phyloP scores from a whole-genome alignment of 2,888 invertebrate species.

The Meiosimyza decipiens region DNA sequence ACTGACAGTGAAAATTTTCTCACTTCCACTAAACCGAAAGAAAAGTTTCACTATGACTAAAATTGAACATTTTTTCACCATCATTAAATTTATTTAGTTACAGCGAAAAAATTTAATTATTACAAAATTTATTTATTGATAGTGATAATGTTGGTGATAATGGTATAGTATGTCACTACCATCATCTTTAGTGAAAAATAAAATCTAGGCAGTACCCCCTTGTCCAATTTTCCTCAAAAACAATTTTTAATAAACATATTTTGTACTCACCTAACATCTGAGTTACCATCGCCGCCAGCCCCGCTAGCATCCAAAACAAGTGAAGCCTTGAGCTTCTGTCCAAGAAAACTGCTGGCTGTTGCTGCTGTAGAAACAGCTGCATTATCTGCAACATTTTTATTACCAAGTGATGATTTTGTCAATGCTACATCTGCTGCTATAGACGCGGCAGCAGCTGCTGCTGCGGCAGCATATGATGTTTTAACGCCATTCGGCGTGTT shows the following conservation, averaged over 20 bases:
- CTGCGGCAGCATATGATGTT: constrained; percentile 45
- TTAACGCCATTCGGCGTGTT: constrained; percentile 49
- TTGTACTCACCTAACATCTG: constrained; percentile 61
- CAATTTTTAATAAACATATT: neutral
- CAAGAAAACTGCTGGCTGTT: constrained; percentile 60
- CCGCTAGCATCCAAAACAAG: constrained; percentile 51
- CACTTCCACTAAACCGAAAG: too few species aligned
- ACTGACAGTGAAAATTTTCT: too few species aligned
- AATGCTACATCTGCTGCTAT: constrained; percentile 33
- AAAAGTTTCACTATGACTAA: too few species aligned
- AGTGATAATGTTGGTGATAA: too few species aligned
- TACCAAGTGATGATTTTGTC: constrained; percentile 20
- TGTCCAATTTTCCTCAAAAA: too few species aligned
- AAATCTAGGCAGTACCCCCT: too few species aligned
- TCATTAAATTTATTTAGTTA: too few species aligned
- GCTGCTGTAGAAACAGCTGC: constrained; percentile 53
- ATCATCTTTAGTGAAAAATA: too few species aligned
- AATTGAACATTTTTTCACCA: too few species aligned
- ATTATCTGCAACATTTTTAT: neutral
- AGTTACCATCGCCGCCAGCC: constrained; percentile 55
- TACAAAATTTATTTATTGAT: too few species aligned
- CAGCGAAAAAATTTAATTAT: too few species aligned
- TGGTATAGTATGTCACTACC: too few species aligned
- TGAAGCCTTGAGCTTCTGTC: constrained; percentile 63
- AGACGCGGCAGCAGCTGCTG: constrained; percentile 45